Evolutionary conservation across 2,113 vertebrate genomes (phyloP), one percentile per base, ranked within the genome.

Genomic region (Motacilla tschutschensis): DNA sequence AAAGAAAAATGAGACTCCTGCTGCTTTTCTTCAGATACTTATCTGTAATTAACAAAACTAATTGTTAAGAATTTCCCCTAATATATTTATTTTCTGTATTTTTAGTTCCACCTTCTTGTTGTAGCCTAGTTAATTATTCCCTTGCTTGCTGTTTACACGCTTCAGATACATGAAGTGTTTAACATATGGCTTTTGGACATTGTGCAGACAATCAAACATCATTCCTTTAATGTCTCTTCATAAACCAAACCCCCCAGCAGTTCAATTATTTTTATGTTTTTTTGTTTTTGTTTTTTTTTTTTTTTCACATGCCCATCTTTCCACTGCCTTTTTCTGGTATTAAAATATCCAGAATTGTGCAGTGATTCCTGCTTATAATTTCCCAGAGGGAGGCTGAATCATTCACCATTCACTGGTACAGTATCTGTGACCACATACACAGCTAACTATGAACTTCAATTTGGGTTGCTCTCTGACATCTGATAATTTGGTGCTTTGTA

Each of bases 141-240:
- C 8, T 24, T 81, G 25, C 7, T 75, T 81, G 43, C n/a, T 84
- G 18, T 84, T 90, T 88, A 84, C 38, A 41, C 63, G 84, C 54
- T 75, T 78, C 46, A 67, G 50, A 60, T 54, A 75, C 26, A 75
- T 65, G 41, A 72, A 84, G 50, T 28, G 29, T 63, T 78, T 89
- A 64, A 74, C 48, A 72, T 60, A 53, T 4, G n/a, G 29, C 46
- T 90, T 46, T 75, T 81, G 58, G 74, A 90, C 35, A 31, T 54
- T 76, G 66, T 76, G 75, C 71, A 83, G 77, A 76, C 50, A 91
- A 91, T 91, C 21, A 44, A 62, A 43, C 71, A 84, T 81, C 25
- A 46, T 88, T 78, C 20, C 18, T 86, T 90, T 86, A 69, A 83
- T n/a, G 26, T 60, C 17, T 67, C 35, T 48, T 90, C 70, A 65